Evolutionary conservation across 2,797 vertebrate genomes (phyloP).

Genomic region (Schizopygopsis malacanthus): DNA sequence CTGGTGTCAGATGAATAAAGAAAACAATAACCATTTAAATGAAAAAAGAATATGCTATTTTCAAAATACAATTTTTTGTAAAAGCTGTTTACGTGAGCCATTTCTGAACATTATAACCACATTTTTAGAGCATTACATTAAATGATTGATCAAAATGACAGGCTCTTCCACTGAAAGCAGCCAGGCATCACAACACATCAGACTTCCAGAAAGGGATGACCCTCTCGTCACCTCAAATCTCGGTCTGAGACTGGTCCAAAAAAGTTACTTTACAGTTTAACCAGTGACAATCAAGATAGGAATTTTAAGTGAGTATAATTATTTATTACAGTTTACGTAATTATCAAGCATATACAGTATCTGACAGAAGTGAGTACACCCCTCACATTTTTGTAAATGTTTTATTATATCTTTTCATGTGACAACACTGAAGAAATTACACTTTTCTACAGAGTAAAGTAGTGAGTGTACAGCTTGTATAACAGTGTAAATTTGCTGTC

Average conservation of each 20-base stretch:
- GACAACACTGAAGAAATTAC: too few relatives aligned
- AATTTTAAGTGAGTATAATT: background rate
- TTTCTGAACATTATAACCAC: conserved; percentile 45
- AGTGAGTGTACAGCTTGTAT: too few relatives aligned
- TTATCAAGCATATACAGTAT: background rate
- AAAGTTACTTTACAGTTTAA: background rate
- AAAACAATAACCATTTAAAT: conserved; percentile 38
- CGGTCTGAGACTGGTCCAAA: background rate
- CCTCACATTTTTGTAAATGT: too few relatives aligned
- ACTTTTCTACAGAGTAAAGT: too few relatives aligned
- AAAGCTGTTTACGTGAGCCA: conserved; percentile 49
- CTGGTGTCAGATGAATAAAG: conserved; percentile 70
- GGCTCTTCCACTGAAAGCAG: conserved; percentile 39
- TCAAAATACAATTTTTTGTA: conserved; percentile 39
- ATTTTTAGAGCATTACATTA: conserved; percentile 37
- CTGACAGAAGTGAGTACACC: too few relatives aligned
- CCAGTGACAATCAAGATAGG: background rate
- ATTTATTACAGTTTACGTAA: background rate
- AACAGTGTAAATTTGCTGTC: too few relatives aligned
- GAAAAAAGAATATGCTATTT: conserved; percentile 30
- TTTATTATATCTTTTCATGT: too few relatives aligned
- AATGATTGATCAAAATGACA: conserved; percentile 39
- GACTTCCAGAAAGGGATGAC: conserved; percentile 8
- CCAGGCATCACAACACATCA: conserved; percentile 27
- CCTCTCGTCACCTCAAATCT: background rate